Evolutionary conservation across 2,888 invertebrate species (phyloP), one percentile per base, ranked within the genome.

Genomic region (Subacronicta megacephala): DNA sequence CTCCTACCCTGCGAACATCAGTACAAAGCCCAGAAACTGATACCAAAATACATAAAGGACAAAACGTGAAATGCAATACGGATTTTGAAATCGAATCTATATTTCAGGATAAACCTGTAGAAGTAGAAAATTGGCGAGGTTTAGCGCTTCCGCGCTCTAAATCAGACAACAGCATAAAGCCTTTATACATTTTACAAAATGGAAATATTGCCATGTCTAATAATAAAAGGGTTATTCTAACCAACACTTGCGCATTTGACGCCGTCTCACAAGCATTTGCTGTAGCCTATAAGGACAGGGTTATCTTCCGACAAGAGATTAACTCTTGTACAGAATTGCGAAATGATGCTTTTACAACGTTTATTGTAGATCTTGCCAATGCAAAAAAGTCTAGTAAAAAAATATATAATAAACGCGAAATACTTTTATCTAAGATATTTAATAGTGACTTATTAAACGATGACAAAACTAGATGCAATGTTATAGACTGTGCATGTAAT

Each of bases 201-300:
- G n/a, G n/a, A n/a, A n/a, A 46, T 54, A 20, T 54, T 54, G 38
- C 54, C 26, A 46, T 35, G 40, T 46, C 46, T 18, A 42, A 55
- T 47, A 36, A 55, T 26, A 47, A 35, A 15, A 55, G 42, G 35
- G 42, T 17, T 47, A 17, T 55, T 43, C 17, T 54, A 20, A 54
- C 54, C 20, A 46, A 54, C 35, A 54, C 54, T 23, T 54, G 54
- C 43, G 55, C 55, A 26, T 55, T 55, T 55, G 46, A 55, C 42
- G 46, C 55, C 41, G 37, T 37, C 17, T 47, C 55, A 26, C 55
- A 47, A 47, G 47, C 55, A 26, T 55, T 55, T 29, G 55, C 55
- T 17, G 46, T 54, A 15, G 54, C 54, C 26, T 54, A 54, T 17
- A 54, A 15, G 15, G 54, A 45, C 41, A 20, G 54, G 15, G 36